Percentiles rank a stretch among this genome's conserved stretches.
phyloP scores from a whole-genome alignment of 1,140 invertebrate genomes.

The Bombus fervidus region DNA sequence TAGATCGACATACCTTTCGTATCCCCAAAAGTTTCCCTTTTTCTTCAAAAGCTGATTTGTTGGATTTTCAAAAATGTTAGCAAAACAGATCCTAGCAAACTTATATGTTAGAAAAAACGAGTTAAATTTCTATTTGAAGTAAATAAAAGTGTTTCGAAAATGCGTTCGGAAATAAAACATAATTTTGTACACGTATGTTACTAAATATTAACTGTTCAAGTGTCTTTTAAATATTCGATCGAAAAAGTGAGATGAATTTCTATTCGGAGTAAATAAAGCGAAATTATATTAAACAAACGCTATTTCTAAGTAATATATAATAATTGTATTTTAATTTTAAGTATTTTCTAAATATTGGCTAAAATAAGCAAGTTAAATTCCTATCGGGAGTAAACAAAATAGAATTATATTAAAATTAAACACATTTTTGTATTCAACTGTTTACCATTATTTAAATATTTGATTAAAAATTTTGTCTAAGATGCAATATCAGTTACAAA shows the following conservation, averaged over 20 bases:
- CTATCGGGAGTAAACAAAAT: no score
- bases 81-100: no score
- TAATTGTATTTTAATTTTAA: not conserved
- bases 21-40: not conserved
- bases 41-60: not conserved
- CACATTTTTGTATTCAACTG: no score
- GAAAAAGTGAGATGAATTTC: not conserved
- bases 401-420: no score
- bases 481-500: not conserved
- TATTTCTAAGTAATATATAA: not conserved
- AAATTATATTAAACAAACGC: not conserved
- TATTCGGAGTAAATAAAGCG: not conserved
- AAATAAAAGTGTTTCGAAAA: not conserved
- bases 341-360: no score
- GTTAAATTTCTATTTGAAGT: not conserved
- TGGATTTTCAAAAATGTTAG: not conserved
- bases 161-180: not conserved
- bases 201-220: not conserved
- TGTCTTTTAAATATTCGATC: not conserved
- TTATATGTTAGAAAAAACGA: not conserved
- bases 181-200: not conserved
- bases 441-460: not conserved
- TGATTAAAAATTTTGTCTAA: not conserved
- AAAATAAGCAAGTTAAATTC: no score
- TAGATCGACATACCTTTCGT: conserved; percentile 17